A percentile compares a stretch with the other conserved stretches of the same genome.
Conservation (phyloP, 2,113 vertebrate genomes). For the Rhynchomys soricoides region DNA sequence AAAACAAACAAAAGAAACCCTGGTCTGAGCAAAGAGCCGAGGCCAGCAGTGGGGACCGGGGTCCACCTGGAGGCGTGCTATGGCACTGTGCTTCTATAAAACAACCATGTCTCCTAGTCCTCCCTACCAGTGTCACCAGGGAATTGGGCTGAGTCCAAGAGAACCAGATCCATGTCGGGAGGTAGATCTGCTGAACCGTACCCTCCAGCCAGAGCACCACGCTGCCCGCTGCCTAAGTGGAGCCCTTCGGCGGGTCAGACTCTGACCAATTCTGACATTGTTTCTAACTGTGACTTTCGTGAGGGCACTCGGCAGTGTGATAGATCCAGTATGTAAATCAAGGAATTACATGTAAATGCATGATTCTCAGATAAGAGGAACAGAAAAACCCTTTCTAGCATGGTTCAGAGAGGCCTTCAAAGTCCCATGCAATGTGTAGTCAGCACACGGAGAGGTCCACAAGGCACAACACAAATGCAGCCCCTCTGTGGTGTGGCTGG, state of each 20-base stretch:
- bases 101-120: background rate
- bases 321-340: background rate
- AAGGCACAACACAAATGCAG: background rate
- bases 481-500: background rate
- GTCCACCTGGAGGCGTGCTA: background rate
- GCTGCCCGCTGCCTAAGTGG: background rate
- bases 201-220: rapidly evolving
- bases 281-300: background rate
- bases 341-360: background rate
- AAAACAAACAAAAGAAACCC: too few relatives aligned
- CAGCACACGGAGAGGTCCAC: background rate
- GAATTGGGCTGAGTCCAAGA: background rate
- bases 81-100: background rate
- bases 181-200: background rate
- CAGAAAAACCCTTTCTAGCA: background rate
- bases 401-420: background rate
- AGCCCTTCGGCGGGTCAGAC: background rate
- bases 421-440: background rate
- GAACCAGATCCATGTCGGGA: background rate
- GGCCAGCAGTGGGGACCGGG: background rate
- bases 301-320: background rate
- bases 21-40: background rate
- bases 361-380: background rate
- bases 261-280: background rate
- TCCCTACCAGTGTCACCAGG: background rate